Evolutionary conservation across 2,113 vertebrate genomes (phyloP), one percentile per base, ranked within the genome.

Genomic region (Barbus barbus): DNA sequence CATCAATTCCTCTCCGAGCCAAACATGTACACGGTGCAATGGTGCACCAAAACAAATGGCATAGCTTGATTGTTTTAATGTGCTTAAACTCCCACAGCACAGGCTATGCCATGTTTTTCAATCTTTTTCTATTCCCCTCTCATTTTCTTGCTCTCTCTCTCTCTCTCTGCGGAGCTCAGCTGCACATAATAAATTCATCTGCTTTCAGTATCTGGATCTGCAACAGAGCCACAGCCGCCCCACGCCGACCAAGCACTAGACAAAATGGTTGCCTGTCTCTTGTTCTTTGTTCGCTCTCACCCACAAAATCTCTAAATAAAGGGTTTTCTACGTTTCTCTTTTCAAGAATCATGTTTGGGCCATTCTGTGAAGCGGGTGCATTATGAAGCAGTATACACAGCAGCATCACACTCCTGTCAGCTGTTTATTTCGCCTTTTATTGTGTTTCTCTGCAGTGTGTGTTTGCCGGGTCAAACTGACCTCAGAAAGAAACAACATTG

Each of bases 31-130:
- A 51, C 33, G 24, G 71, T 31, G 24, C 53, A 61, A 46, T 41
- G 72, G 28, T 69, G 48, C 24, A 69, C 75, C 53, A 61, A 67
- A 73, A 51, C 81, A 83, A 83, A 86, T 86, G 65, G 65, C 53
- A 60, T 67, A 60, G 38, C 81, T 63, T 63, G 71, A 86, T 83
- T 71, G 74, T 72, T 77, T 86, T 86, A 86, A 86, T 83, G 74
- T 72, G 81, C 81, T 86, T 86, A 86, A 83, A 83, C 85, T 81
- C 84, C 84, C 72, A 69, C 72, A 41, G 22, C 79, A 51, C 69
- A 75, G 28, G 31, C 33, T 65, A 9, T 78, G 85, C 65, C 75
- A 51, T 78, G 75, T 73, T 74, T 83, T 48, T 46, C 51, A 33
- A 78, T 71, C 41, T 60, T 75, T 74, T 58, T 41, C 20, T 78